These are phyloP conservation scores for Ginglymostoma cirratum DNA, from an alignment of 2,113 vertebrate genomes.

Conservation along the genomic window DNA sequence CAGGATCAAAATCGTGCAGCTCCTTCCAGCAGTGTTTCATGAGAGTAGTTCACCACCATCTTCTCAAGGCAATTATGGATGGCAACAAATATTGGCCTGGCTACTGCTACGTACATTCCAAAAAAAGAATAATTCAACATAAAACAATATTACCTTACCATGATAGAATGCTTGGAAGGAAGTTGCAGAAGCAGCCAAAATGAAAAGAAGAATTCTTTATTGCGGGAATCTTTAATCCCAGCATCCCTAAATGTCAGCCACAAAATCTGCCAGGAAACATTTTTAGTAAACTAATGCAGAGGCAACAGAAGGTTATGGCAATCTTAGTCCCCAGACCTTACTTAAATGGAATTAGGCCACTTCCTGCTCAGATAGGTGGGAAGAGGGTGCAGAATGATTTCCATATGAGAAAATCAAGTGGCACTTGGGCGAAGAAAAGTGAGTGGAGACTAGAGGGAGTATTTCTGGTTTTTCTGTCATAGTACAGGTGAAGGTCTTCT, in stretches of 20 bases:
- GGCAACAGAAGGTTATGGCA: background rate
- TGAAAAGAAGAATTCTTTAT: background rate
- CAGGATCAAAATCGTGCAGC: no score
- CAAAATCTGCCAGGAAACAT: background rate
- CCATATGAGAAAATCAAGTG: no score
- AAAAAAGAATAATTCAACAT: no score
- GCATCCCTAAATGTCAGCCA: background rate
- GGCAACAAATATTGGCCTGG: no score
- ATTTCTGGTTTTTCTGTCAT: background rate
- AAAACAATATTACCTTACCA: background rate
- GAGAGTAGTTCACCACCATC: no score
- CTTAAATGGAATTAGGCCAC: background rate
- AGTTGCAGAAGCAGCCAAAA: background rate
- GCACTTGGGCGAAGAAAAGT: background rate
- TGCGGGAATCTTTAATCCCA: background rate
- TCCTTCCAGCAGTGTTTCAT: no score
- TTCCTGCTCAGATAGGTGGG: background rate
- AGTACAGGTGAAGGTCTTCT: background rate
- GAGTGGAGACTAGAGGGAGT: background rate
- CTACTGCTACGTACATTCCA: no score
- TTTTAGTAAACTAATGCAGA: background rate
- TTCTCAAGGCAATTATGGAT: no score
- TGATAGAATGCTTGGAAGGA: background rate
- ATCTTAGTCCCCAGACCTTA: background rate
- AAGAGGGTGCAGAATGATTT: background rate